Percentiles rank a stretch among this genome's conserved stretches.
phyloP scores from a whole-genome alignment of 2,113 vertebrate species.

The Chaenocephalus aceratus region DNA sequence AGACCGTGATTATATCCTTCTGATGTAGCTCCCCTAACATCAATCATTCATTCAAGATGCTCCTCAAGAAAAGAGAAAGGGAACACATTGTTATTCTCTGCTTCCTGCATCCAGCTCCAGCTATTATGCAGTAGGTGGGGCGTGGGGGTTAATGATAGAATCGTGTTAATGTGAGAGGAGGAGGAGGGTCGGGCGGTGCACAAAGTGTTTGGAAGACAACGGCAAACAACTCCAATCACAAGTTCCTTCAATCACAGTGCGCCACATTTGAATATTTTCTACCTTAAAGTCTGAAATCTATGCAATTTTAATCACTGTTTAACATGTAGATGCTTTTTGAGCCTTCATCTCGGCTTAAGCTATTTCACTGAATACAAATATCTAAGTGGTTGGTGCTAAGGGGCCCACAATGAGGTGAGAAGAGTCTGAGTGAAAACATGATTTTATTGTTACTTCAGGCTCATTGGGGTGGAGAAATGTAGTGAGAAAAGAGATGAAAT shows the following conservation, averaged over 20 bases:
- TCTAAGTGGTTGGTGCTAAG: slow-evolving; percentile 1
- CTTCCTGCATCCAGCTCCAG: slow-evolving; percentile 81
- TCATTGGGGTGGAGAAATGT: not conserved
- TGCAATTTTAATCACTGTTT: slow-evolving; percentile 86
- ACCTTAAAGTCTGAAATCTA: slow-evolving; percentile 84
- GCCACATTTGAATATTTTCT: slow-evolving; percentile 85
- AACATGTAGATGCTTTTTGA: slow-evolving; percentile 85
- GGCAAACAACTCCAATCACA: slow-evolving; percentile 90
- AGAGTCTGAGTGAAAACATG: slow-evolving; percentile 3
- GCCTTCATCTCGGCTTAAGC: slow-evolving; percentile 61
- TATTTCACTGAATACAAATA: slow-evolving; percentile 24
- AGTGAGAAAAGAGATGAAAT: not conserved
- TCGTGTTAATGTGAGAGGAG: slow-evolving; percentile 88
- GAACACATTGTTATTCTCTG: slow-evolving; percentile 86
- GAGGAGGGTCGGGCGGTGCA: slow-evolving; percentile 72
- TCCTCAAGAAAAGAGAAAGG: slow-evolving; percentile 58
- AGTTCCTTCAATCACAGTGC: slow-evolving; percentile 88
- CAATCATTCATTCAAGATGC: slow-evolving; percentile 89
- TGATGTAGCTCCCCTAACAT: slow-evolving; percentile 82
- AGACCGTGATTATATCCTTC: slow-evolving; percentile 82
- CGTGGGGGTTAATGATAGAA: slow-evolving; percentile 88
- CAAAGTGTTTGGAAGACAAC: slow-evolving; percentile 81
- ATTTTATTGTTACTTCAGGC: not conserved
- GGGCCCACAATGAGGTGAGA: slow-evolving; percentile 13
- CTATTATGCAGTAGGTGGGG: slow-evolving; percentile 86